Evolutionary conservation across 2,888 invertebrate species (phyloP), one percentile per base, ranked within the genome.

Genomic region (Coenonympha arcania): DNA sequence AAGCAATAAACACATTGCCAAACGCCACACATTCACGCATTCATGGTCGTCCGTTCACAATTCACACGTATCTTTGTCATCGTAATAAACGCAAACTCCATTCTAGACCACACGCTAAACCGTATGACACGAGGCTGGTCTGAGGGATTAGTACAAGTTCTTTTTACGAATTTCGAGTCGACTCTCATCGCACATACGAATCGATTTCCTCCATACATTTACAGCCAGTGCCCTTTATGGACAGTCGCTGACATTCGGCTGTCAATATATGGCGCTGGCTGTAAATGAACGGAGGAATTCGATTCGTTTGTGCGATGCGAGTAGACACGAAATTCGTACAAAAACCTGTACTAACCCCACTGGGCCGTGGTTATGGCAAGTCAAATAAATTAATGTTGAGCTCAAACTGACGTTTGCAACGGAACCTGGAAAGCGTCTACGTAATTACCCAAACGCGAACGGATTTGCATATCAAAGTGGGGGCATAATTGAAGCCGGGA

Each of bases 401-500:
- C 59, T 67, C 71, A 71, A 71, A 69, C 70, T 74, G 70, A 76
- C 71, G 69, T 74, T 72, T 69, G 71, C 71, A 75, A 71, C 70
- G 69, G 69, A 73, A 70, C 74, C 74, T 70, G 68, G 71, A 73
- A 73, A 78, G 74, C 76, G 74, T 77, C 76, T 78, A 79, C 74
- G 76, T 82, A 82, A 83, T 83, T 83, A 83, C 77, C 73, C 75
- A 68, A 79, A 80, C 79, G 76, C 77, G 76, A 76, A 71, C 66
- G 73, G 75, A 85, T 85, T 85, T 84, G 80, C 83, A 85, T 85
- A 79, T 80, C 84, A 84, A 84, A 85, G 83, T 76, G 76, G 75
- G 74, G 64, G 76, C 73, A 80, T 83, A 85, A 83, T 84, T 85
- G 80, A 80, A 78, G 75, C 71, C 68, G 64, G 64, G 73, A 77